phyloP scores from a whole-genome alignment of 2,888 invertebrate genomes.

The Macropis europaea region DNA sequence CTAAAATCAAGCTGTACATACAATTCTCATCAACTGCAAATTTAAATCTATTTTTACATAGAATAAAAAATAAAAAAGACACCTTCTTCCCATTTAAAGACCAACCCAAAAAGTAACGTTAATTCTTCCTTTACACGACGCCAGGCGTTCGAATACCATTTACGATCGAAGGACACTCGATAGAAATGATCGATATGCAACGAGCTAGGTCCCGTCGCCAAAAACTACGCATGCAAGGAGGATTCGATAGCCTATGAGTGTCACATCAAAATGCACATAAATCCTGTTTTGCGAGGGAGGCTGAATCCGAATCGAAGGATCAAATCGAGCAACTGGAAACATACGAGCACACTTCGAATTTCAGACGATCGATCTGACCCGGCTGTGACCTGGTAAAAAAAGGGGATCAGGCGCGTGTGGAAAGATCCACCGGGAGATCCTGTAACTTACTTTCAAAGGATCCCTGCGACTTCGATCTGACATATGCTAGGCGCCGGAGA shows the following conservation, averaged over 20 bases:
- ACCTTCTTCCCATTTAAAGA: no score
- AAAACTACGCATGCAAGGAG: background rate
- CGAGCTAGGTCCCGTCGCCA: background rate
- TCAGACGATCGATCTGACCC: conserved; percentile 52
- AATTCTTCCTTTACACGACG: no score
- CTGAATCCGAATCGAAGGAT: conserved; percentile 28
- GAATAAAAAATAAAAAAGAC: no score
- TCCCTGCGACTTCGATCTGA: conserved; percentile 33
- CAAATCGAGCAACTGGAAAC: conserved; percentile 7
- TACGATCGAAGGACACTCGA: conserved; percentile 46
- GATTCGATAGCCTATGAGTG: conserved; percentile 8
- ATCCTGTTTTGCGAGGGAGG: conserved; percentile 61
- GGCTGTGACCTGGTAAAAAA: conserved; percentile 42
- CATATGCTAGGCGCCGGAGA: background rate
- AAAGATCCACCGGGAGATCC: conserved; percentile 27
- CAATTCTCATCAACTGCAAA: no score
- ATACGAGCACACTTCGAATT: conserved; percentile 33
- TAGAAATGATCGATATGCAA: conserved; percentile 34
- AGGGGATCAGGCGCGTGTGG: conserved; percentile 47
- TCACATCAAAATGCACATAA: conserved; percentile 60
- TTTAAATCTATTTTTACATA: no score
- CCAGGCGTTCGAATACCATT: no score
- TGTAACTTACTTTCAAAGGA: conserved; percentile 44
- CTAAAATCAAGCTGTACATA: no score
- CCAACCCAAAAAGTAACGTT: no score